Evolutionary conservation across 2,888 invertebrate genomes (phyloP).

Genomic region (Parnassius orleans): DNA sequence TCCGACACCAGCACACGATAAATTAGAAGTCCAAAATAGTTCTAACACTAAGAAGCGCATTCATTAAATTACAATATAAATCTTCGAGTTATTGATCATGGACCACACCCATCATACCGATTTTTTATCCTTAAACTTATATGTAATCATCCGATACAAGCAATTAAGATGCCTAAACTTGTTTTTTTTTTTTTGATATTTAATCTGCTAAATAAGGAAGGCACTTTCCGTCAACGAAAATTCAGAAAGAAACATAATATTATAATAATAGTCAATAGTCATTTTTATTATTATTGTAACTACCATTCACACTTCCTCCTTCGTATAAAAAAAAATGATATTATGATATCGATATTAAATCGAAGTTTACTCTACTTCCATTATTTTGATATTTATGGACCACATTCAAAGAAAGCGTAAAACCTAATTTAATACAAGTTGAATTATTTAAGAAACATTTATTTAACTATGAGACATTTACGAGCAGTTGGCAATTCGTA

Average conservation of each 20-base stretch:
- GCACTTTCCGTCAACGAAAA: slow-evolving; percentile 1
- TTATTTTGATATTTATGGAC: too few species aligned
- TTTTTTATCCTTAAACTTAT: slow-evolving; percentile 44
- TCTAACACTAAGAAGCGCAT: slow-evolving; percentile 29
- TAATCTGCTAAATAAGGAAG: slow-evolving; percentile 9
- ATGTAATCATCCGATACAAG: slow-evolving; percentile 47
- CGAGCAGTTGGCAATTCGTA: too few species aligned
- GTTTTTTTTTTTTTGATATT: slow-evolving; percentile 14
- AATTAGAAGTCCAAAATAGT: slow-evolving; percentile 27
- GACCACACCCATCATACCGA: slow-evolving; percentile 51
- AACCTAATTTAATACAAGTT: slow-evolving; percentile 1
- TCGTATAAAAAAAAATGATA: too few species aligned
- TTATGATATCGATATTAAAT: too few species aligned
- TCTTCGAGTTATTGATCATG: slow-evolving; percentile 45
- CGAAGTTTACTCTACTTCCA: too few species aligned
- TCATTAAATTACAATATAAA: slow-evolving; percentile 44
- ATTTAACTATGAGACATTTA: too few species aligned
- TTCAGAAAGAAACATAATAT: slow-evolving; percentile 3
- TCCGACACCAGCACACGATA: slow-evolving; percentile 34
- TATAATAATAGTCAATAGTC: too few species aligned
- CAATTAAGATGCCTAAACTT: slow-evolving; percentile 46
- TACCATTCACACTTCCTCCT: too few species aligned
- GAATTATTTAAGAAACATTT: too few species aligned
- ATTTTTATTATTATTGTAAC: too few species aligned
- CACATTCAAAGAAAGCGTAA: too few species aligned